phyloP scores from a whole-genome alignment of 2,888 invertebrate species.

The Rosalia funebris region DNA sequence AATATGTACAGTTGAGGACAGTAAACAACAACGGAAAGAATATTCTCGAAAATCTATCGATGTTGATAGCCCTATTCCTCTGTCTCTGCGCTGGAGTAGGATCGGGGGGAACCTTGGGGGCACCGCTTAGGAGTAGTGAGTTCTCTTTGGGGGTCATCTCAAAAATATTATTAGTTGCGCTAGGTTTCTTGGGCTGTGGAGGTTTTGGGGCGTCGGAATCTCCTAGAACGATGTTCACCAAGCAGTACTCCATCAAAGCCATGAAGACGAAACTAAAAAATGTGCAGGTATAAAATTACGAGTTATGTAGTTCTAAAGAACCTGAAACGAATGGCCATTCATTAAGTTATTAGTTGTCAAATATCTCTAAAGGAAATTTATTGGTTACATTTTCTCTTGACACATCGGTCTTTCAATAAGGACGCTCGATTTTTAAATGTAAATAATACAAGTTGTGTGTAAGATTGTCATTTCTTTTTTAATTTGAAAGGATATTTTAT shows the following conservation, averaged over 20 bases:
- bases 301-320: too few species aligned
- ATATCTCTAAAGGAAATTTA: too few species aligned
- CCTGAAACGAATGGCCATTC: too few species aligned
- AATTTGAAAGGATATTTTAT: too few species aligned
- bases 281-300: conserved; percentile 16
- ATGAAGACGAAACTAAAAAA: conserved; percentile 83
- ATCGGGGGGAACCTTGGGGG: conserved; percentile 48
- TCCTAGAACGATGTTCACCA: conserved; percentile 86
- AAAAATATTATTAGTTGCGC: conserved; percentile 67
- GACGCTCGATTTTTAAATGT: too few species aligned
- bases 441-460: too few species aligned
- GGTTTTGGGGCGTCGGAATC: conserved; percentile 73
- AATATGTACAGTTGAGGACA: conserved; percentile 75
- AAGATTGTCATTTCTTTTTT: too few species aligned
- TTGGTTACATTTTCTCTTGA: too few species aligned
- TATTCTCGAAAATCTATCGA: conserved; percentile 76
- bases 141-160: conserved; percentile 66
- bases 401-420: too few species aligned
- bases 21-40: conserved; percentile 78
- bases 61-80: conserved; percentile 74
- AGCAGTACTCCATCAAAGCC: conserved; percentile 92
- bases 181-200: conserved; percentile 63
- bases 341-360: too few species aligned
- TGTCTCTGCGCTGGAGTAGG: conserved; percentile 68
- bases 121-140: conserved; percentile 60